These are phyloP conservation scores for Falco concolor DNA, from an alignment of 2,797 vertebrate genomes.

Conservation along the genomic window DNA sequence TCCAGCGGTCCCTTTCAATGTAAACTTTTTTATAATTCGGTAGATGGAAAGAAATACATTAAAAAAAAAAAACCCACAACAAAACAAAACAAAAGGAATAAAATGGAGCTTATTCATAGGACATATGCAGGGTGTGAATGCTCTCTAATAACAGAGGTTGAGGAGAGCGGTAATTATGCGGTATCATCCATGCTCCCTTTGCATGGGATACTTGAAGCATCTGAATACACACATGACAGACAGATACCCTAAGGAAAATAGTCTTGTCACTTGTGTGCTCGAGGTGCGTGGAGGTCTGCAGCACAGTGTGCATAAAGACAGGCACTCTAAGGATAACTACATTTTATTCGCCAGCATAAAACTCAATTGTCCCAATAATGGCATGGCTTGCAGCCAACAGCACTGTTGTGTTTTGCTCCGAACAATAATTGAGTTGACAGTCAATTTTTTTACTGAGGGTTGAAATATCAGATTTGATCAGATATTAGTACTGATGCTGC, in stretches of 20 bases:
- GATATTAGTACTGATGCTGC: conserved; percentile 42
- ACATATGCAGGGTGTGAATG: neutral
- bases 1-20: neutral
- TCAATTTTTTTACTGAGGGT: conserved; percentile 43
- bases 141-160: neutral
- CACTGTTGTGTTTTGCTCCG: conserved; percentile 4
- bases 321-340: neutral
- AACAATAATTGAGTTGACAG: conserved; percentile 67
- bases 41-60: neutral
- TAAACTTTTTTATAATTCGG: neutral
- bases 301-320: neutral
- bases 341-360: conserved; percentile 49
- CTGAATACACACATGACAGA: neutral
- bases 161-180: neutral
- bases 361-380: conserved; percentile 42
- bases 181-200: neutral
- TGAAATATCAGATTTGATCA: conserved; percentile 64
- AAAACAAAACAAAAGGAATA: neutral
- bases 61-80: neutral
- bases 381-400: conserved; percentile 56
- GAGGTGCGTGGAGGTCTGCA: neutral
- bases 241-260: neutral
- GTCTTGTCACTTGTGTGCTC: neutral
- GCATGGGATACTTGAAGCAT: neutral
- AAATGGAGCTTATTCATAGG: neutral